Evolutionary conservation across 2,797 vertebrate species (phyloP).

Genomic region (Mus caroli): DNA sequence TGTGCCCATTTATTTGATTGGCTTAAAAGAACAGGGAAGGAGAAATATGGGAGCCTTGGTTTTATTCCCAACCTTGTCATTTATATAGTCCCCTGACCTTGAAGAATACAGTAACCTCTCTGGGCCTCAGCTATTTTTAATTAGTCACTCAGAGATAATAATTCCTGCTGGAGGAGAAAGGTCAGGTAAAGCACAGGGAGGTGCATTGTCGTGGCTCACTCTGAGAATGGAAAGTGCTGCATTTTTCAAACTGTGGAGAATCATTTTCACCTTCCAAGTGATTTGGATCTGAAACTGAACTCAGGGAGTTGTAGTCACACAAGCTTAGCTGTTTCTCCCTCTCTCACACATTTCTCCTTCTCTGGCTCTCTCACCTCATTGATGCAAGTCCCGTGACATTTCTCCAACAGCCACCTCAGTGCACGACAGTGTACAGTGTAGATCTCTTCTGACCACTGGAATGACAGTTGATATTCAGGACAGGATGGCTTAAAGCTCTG

Average conservation of each 20-base stretch:
- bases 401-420: neutral
- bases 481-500: neutral
- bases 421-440: fast-evolving
- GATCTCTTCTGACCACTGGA: neutral
- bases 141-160: slow-evolving; percentile 57
- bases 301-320: neutral
- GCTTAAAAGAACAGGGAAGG: neutral
- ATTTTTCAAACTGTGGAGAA: neutral
- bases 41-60: neutral
- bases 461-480: neutral
- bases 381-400: neutral
- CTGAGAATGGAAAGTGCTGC: neutral
- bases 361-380: neutral
- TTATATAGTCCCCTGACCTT: slow-evolving; percentile 46
- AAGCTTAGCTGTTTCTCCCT: neutral
- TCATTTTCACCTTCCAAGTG: neutral
- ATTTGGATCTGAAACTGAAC: neutral
- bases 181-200: slow-evolving; percentile 52
- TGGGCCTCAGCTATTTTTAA: neutral
- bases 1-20: slow-evolving; percentile 65
- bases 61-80: neutral
- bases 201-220: neutral
- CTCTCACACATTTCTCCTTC: neutral
- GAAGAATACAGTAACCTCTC: slow-evolving; percentile 24
- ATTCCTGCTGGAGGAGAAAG: slow-evolving; percentile 19